These are phyloP conservation scores for Lamprologus lemairii DNA, from an alignment of 2,113 vertebrate species.

Conservation along the genomic window DNA sequence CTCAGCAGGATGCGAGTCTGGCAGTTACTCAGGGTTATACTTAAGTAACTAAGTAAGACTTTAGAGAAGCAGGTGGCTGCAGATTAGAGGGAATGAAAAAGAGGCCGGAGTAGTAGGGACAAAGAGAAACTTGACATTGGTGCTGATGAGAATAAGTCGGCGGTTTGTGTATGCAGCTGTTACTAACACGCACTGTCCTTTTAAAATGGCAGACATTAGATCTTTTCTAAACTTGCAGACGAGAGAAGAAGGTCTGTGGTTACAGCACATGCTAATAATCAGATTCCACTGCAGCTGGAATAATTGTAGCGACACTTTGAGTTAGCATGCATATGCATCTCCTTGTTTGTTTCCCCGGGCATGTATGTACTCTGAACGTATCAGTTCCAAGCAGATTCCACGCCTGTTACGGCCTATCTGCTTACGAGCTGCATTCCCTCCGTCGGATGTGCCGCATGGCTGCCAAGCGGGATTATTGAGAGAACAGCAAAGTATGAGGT, in stretches of 20 bases:
- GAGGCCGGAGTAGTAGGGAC: background rate
- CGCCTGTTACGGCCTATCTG: constrained; percentile 33
- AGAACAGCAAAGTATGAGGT: constrained; percentile 44
- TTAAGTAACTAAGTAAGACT: background rate
- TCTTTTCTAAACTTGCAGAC: background rate
- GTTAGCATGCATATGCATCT: background rate
- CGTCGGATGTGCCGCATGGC: constrained; percentile 23
- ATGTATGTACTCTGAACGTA: background rate
- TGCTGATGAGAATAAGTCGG: background rate
- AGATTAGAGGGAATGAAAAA: background rate
- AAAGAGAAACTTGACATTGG: background rate
- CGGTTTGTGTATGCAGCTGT: background rate
- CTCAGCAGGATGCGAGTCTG: background rate
- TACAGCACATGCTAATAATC: background rate
- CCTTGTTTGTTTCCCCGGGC: background rate
- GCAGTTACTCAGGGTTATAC: background rate
- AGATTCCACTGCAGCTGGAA: background rate
- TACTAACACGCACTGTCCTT: background rate
- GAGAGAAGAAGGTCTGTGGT: background rate
- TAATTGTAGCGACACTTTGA: background rate
- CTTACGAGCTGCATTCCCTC: background rate
- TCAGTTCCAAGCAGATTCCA: constrained; percentile 40
- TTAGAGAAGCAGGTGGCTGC: background rate
- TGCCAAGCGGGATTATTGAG: constrained; percentile 53
- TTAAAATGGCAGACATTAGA: background rate